These are phyloP conservation scores for Sebastes melanostomus DNA, from an alignment of 2,797 vertebrate genomes.

Conservation along the genomic window DNA sequence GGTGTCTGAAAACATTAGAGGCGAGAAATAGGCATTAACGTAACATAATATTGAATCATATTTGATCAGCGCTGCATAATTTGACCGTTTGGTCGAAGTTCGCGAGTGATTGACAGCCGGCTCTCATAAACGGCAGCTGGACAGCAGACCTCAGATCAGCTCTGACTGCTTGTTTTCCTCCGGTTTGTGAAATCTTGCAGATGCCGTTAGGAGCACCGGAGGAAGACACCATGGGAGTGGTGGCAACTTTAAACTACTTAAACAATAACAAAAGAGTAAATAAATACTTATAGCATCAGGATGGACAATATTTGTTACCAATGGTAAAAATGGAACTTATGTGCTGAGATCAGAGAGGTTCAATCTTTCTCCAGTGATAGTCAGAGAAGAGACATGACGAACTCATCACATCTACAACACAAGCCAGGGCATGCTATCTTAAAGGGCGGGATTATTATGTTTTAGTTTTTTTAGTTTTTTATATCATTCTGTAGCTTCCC, in stretches of 20 bases:
- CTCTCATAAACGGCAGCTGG: too few relatives aligned
- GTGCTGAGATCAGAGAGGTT: slow-evolving; percentile 56
- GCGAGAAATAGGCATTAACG: accelerated
- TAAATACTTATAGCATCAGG: neutral
- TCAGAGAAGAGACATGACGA: slow-evolving; percentile 78
- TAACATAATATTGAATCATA: too few relatives aligned
- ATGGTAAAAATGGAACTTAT: too few relatives aligned
- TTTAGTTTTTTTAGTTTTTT: neutral
- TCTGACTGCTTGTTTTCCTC: too few relatives aligned
- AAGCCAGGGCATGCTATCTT: accelerated
- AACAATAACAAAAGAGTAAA: neutral
- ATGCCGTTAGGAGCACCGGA: too few relatives aligned
- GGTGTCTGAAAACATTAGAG: accelerated
- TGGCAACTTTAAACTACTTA: neutral
- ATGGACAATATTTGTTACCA: neutral
- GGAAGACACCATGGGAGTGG: neutral
- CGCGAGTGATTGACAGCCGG: too few relatives aligned
- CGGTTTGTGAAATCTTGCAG: too few relatives aligned
- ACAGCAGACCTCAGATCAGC: too few relatives aligned
- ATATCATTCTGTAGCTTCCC: too few relatives aligned
- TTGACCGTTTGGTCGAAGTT: too few relatives aligned
- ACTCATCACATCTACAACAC: slow-evolving; percentile 56
- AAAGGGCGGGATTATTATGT: accelerated
- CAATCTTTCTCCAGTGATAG: slow-evolving; percentile 58
- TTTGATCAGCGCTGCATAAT: too few relatives aligned